A percentile compares a stretch with the other conserved stretches of the same genome.
Evolutionary conservation across 1,140 invertebrate species (phyloP).

Genomic region (Galleria mellonella): DNA sequence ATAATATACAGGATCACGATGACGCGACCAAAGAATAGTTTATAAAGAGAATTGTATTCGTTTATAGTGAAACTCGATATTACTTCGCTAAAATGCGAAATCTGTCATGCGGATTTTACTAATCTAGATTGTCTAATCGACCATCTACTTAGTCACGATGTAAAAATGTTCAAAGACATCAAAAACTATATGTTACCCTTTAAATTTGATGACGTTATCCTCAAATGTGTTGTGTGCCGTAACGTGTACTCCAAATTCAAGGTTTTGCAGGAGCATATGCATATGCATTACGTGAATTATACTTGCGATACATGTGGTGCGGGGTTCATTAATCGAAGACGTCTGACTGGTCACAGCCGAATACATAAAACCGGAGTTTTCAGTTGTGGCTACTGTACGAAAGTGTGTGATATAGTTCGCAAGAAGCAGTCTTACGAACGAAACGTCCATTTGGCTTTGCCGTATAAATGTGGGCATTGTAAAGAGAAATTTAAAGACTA

Average conservation of each 20-base stretch:
- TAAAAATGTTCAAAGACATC: conserved; percentile 22
- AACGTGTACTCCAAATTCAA: conserved; percentile 18
- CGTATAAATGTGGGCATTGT: conserved; percentile 28
- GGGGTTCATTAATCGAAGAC: conserved; percentile 26
- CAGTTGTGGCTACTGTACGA: conserved; percentile 21
- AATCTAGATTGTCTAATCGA: conserved; percentile 17
- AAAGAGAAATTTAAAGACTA: conserved; percentile 24
- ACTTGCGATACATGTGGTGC: conserved; percentile 38
- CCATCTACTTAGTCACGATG: conserved; percentile 31
- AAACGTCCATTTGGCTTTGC: conserved; percentile 16
- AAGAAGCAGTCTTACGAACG: conserved; percentile 28
- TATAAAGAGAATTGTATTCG: conserved; percentile 14
- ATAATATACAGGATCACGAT: conserved; percentile 25
- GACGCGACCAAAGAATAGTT: conserved; percentile 20
- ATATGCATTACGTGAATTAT: conserved; percentile 36
- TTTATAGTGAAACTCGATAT: conserved; percentile 44
- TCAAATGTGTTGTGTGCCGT: conserved; percentile 20
- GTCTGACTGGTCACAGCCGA: conserved; percentile 13
- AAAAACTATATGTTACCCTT: conserved; percentile 39
- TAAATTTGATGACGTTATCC: conserved; percentile 21
- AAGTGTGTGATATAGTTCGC: conserved; percentile 17
- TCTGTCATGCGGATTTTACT: conserved; percentile 20
- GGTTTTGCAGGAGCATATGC: conserved; percentile 38
- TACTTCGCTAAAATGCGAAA: conserved; percentile 32
- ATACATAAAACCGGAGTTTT: conserved; percentile 24